Evolutionary conservation across 1,140 invertebrate species (phyloP).

Genomic region (Apis mellifera): Amel_HAv3.1 CM009933.2:3570001-3570500

Average conservation of each 20-base stretch:
- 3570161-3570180: too few relatives aligned
- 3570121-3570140: neutral
- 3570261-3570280: too few relatives aligned
- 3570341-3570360: slow-evolving; percentile 94
- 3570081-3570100: slow-evolving; percentile 86
- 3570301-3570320: slow-evolving; percentile 87
- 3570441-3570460: slow-evolving; percentile 90
- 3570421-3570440: slow-evolving; percentile 90
- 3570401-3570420: slow-evolving; percentile 92
- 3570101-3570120: too few relatives aligned
- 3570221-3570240: too few relatives aligned
- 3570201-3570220: too few relatives aligned
- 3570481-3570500: slow-evolving; percentile 91
- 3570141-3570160: too few relatives aligned
- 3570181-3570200: too few relatives aligned
- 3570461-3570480: slow-evolving; percentile 91
- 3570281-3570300: too few relatives aligned
- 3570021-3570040: slow-evolving; percentile 86
- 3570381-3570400: slow-evolving; percentile 89
- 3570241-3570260: too few relatives aligned
- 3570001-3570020: slow-evolving; percentile 81
- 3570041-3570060: slow-evolving; percentile 85
- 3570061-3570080: slow-evolving; percentile 86
- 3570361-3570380: slow-evolving; percentile 89
- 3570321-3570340: slow-evolving; percentile 93